Percentiles rank a stretch among this genome's conserved stretches.
Evolutionary conservation across 2,888 invertebrate genomes (phyloP).

Genomic region (Tethea ocularis): DNA sequence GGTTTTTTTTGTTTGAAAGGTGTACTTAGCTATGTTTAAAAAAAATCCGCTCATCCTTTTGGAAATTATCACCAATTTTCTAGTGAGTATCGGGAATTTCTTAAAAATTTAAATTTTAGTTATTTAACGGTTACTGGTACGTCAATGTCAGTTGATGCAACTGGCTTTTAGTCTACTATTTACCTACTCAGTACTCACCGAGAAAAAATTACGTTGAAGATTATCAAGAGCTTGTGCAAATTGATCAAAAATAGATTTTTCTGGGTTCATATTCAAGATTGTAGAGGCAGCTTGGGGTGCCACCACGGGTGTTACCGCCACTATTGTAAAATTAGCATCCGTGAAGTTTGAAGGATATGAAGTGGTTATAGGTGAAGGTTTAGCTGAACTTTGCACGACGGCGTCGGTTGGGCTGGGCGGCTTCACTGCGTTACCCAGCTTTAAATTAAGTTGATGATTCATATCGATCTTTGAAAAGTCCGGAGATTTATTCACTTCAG

Average conservation of each 20-base stretch:
- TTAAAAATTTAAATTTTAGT: no score
- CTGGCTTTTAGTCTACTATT: no score
- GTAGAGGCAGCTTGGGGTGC: not conserved
- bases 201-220: conserved; percentile 50
- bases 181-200: conserved; percentile 34
- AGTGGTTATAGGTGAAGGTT: not conserved
- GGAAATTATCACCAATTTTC: no score
- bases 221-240: conserved; percentile 36
- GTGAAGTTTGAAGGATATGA: not conserved
- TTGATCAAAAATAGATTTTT: not conserved
- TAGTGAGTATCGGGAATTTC: no score
- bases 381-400: not conserved
- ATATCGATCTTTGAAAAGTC: not conserved
- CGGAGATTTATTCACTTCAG: not conserved
- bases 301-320: not conserved
- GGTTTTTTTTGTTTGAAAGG: no score
- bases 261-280: not conserved
- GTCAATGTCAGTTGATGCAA: no score
- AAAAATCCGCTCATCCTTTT: no score
- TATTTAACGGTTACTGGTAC: no score
- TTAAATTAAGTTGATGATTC: not conserved
- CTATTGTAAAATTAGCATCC: not conserved
- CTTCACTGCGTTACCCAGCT: not conserved
- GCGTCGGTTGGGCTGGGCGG: not conserved
- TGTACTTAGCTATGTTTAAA: no score